These are phyloP conservation scores for Oryzias woworae DNA, from an alignment of 2,113 vertebrate species.

Conservation along the genomic window DNA sequence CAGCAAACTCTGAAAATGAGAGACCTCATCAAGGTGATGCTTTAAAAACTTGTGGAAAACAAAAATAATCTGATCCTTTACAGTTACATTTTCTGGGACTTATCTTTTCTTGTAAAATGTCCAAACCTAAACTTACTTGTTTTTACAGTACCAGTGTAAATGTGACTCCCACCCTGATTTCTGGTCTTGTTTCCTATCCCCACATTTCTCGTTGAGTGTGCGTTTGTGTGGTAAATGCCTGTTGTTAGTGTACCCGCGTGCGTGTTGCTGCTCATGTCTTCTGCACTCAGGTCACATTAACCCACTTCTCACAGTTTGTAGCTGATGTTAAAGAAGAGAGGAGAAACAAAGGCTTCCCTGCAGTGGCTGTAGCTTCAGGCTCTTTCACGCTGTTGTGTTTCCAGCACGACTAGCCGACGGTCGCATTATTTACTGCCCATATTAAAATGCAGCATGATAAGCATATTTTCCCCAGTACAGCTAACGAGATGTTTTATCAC, in stretches of 20 bases:
- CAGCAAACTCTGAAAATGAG: too few relatives aligned
- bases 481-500: slow-evolving; percentile 77
- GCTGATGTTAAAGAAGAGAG: slow-evolving; percentile 9
- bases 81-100: too few relatives aligned
- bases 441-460: slow-evolving; percentile 76
- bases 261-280: slow-evolving; percentile 50
- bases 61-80: too few relatives aligned
- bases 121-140: too few relatives aligned
- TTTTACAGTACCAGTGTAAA: too few relatives aligned
- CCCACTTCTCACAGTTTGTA: slow-evolving; percentile 67
- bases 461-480: slow-evolving; percentile 76
- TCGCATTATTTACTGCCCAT: slow-evolving; percentile 70
- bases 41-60: too few relatives aligned
- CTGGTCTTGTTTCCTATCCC: too few relatives aligned
- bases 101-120: too few relatives aligned
- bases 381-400: slow-evolving; percentile 57
- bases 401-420: slow-evolving; percentile 47
- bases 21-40: too few relatives aligned
- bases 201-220: too few relatives aligned
- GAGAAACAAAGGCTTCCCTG: slow-evolving; percentile 28
- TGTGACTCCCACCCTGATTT: too few relatives aligned
- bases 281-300: slow-evolving; percentile 71
- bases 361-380: slow-evolving; percentile 43
- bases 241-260: slow-evolving; percentile 9
- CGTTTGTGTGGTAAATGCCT: slow-evolving; percentile 3